These are phyloP conservation scores for Ophion ventricosus DNA, from an alignment of 2,888 invertebrate genomes.

Conservation along the genomic window DNA sequence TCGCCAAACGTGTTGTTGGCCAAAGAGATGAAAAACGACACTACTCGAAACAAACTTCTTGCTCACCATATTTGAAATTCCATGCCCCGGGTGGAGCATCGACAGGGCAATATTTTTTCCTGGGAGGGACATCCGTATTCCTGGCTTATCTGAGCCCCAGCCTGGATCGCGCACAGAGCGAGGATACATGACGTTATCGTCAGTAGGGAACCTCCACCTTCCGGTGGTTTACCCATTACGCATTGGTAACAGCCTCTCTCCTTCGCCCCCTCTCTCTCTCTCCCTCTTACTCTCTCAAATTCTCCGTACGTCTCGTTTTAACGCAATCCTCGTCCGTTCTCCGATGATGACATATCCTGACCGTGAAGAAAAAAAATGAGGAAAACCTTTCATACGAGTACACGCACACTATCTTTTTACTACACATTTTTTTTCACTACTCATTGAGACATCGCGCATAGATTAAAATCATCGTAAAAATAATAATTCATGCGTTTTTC, in stretches of 20 bases:
- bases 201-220: constrained; percentile 75
- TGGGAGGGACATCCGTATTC: constrained; percentile 88
- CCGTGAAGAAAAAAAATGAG: constrained; percentile 28
- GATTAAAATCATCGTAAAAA: not conserved
- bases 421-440: not conserved
- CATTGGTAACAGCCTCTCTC: constrained; percentile 73
- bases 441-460: not conserved
- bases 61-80: constrained; percentile 93
- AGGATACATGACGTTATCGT: constrained; percentile 65
- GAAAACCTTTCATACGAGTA: not conserved
- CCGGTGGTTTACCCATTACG: constrained; percentile 80
- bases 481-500: not conserved
- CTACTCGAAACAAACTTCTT: not conserved
- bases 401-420: not conserved
- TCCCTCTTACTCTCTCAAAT: not conserved
- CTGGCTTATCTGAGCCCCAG: constrained; percentile 73
- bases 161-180: constrained; percentile 63
- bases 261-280: constrained; percentile 10
- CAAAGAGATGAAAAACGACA: not conserved
- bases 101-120: constrained; percentile 91
- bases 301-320: constrained; percentile 2
- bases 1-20: not conserved
- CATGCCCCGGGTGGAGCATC: constrained; percentile 90
- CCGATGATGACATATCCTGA: constrained; percentile 61
- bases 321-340: constrained; percentile 34